A percentile compares a stretch with the other conserved stretches of the same genome.
phyloP scores from a whole-genome alignment of 35 echinoderm and acorn worm species.

The Nesometra sesokonis region DNA sequence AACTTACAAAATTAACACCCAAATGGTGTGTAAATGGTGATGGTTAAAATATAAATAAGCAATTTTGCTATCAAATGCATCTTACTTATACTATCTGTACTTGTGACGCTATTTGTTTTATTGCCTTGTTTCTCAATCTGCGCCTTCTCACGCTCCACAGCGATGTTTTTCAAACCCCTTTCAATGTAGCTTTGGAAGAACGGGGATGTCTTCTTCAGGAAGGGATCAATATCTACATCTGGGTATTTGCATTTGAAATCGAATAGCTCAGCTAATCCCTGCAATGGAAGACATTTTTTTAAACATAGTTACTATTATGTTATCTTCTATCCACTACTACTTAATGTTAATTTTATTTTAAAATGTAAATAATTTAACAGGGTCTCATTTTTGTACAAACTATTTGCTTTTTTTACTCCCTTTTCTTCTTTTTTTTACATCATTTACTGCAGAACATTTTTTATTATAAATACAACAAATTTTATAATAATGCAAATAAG shows the following conservation, averaged over 20 bases:
- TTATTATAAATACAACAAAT: no score
- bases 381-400: no score
- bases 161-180: slow-evolving; percentile 78
- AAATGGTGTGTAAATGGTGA: background rate
- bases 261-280: slow-evolving; percentile 84
- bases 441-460: no score
- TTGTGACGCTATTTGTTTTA: background rate
- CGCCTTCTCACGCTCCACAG: slow-evolving; percentile 44
- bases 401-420: no score
- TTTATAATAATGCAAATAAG: no score
- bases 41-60: no score
- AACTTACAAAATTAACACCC: background rate
- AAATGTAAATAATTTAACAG: no score
- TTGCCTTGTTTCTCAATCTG: background rate
- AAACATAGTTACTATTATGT: no score
- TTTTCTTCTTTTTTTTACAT: no score
- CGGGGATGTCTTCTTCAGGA: slow-evolving; percentile 78
- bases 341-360: no score
- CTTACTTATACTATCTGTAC: background rate
- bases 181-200: slow-evolving; percentile 95
- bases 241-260: slow-evolving; percentile 95
- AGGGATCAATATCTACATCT: slow-evolving; percentile 84
- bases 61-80: background rate
- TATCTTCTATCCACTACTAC: no score
- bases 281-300: background rate